Evolutionary conservation across 2,888 invertebrate species (phyloP).

Genomic region (Gandaritis pyraliata): DNA sequence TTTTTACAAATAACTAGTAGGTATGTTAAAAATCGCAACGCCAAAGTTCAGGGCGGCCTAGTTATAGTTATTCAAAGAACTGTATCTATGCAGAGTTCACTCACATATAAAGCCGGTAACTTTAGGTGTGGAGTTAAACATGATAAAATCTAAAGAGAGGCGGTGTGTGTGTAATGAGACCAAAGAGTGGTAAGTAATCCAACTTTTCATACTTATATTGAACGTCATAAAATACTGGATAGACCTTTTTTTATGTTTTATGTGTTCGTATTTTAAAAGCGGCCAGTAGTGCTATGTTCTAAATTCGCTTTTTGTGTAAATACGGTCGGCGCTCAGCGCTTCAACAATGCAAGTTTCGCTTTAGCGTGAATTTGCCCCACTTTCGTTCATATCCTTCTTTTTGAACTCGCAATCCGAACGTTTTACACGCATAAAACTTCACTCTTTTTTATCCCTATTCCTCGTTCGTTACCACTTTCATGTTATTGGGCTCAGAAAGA

Average conservation of each 20-base stretch:
- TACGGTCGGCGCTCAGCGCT: background rate
- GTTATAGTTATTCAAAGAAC: background rate
- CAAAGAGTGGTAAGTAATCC: too few relatives aligned
- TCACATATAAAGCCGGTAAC: background rate
- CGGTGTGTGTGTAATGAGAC: too few relatives aligned
- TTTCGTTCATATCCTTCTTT: background rate
- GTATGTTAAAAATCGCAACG: background rate
- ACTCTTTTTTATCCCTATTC: background rate
- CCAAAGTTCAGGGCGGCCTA: background rate
- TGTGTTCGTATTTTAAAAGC: too few relatives aligned
- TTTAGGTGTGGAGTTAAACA: background rate
- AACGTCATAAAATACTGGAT: too few relatives aligned
- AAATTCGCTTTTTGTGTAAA: background rate
- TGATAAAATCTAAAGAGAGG: too few relatives aligned
- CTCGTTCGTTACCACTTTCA: background rate
- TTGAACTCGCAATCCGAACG: background rate
- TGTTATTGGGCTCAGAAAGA: too few relatives aligned
- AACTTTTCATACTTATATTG: too few relatives aligned
- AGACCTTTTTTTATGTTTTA: too few relatives aligned
- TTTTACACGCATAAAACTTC: background rate
- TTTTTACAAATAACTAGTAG: background rate
- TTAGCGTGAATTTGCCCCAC: conserved; percentile 1
- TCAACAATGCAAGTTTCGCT: conserved; percentile 3
- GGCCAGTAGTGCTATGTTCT: too few relatives aligned
- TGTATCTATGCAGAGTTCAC: background rate